These are phyloP conservation scores for Melitaea athalia DNA, from an alignment of 2,888 invertebrate species.

Conservation along the genomic window DNA sequence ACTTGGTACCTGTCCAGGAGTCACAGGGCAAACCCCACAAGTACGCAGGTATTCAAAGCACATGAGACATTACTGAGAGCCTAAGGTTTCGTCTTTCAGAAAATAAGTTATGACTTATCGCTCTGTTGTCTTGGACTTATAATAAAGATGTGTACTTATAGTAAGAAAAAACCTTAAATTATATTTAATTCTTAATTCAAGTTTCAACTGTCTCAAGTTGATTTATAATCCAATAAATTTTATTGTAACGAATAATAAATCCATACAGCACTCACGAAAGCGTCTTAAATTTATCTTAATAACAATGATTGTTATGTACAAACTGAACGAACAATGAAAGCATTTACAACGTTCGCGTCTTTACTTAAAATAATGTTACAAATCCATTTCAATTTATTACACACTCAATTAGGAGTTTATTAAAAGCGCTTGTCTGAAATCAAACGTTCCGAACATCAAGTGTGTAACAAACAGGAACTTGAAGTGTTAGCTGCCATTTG, in stretches of 20 bases:
- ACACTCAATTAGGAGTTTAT: conserved; percentile 36
- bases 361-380: conserved; percentile 32
- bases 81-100: too few relatives aligned
- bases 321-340: conserved; percentile 19
- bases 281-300: conserved; percentile 8
- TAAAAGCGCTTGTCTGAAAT: conserved; percentile 30
- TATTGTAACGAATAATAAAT: not conserved
- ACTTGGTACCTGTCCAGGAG: too few relatives aligned
- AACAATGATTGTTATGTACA: conserved; percentile 21
- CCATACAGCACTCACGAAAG: not conserved
- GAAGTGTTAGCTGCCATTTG: conserved; percentile 17
- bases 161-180: not conserved
- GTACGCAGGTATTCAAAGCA: too few relatives aligned
- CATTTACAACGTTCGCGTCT: conserved; percentile 19
- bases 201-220: not conserved
- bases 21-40: too few relatives aligned
- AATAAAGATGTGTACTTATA: too few relatives aligned
- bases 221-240: not conserved
- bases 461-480: conserved; percentile 11
- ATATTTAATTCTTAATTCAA: not conserved
- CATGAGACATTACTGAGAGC: too few relatives aligned
- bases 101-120: too few relatives aligned
- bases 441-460: conserved; percentile 29
- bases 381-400: conserved; percentile 40
- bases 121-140: too few relatives aligned